Percentiles rank a stretch among this genome's conserved stretches.
Evolutionary conservation across 2,797 vertebrate genomes (phyloP).

Genomic region (Myripristis murdjan): DNA sequence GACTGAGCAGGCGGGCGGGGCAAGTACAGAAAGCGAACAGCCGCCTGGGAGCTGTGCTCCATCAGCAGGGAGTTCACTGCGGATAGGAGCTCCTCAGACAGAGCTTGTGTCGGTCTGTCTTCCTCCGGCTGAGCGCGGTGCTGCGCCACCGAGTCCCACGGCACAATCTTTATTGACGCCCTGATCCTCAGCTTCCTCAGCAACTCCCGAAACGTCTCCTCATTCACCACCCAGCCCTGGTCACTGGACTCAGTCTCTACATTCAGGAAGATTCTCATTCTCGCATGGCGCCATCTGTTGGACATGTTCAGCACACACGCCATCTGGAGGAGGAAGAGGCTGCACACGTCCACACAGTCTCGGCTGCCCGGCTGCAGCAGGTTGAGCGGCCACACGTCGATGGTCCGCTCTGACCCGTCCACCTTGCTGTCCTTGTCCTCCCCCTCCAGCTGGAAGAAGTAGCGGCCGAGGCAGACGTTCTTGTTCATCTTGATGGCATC

Average conservation of each 20-base stretch:
- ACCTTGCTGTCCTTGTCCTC: slow-evolving; percentile 78
- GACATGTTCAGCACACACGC: slow-evolving; percentile 96
- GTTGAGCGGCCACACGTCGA: slow-evolving; percentile 95
- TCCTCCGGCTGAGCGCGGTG: slow-evolving; percentile 27
- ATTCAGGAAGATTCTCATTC: slow-evolving; percentile 92
- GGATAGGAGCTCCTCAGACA: slow-evolving; percentile 82
- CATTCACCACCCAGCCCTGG: slow-evolving; percentile 89
- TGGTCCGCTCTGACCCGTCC: slow-evolving; percentile 81
- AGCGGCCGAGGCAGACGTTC: slow-evolving; percentile 92
- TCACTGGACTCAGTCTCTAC: slow-evolving; percentile 86
- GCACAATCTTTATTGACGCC: slow-evolving; percentile 90
- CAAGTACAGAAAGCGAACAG: slow-evolving; percentile 92
- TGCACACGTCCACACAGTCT: slow-evolving; percentile 90
- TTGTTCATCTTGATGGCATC: slow-evolving; percentile 95
- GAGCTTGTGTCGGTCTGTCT: slow-evolving; percentile 15
- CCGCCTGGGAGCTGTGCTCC: slow-evolving; percentile 88
- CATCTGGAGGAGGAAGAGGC: slow-evolving; percentile 95
- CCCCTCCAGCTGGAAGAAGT: slow-evolving; percentile 88
- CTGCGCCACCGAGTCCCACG: slow-evolving; percentile 88
- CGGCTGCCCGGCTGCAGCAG: slow-evolving; percentile 86
- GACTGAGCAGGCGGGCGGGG: slow-evolving; percentile 87
- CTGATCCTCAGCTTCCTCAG: slow-evolving; percentile 91
- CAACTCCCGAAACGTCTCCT: slow-evolving; percentile 90
- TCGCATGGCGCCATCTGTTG: slow-evolving; percentile 88
- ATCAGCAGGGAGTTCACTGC: slow-evolving; percentile 86